Percentiles rank a stretch among this genome's conserved stretches.
Conservation (phyloP, 2,113 vertebrate genomes). For the Dromiciops gliroides region DNA sequence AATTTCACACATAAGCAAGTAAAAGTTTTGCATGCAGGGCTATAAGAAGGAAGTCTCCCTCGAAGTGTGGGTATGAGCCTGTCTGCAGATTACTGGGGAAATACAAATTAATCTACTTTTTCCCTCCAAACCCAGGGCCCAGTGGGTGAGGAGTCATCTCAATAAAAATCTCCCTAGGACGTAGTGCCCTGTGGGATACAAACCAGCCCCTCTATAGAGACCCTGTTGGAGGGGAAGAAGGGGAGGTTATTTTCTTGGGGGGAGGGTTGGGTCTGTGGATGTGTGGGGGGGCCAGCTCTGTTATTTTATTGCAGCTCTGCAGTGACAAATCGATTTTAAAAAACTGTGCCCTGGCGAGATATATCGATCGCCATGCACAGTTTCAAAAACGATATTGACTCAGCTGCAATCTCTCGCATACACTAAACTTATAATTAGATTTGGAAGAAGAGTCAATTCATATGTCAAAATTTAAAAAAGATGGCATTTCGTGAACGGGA, state of each 20-base stretch:
- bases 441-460: slow-evolving; percentile 62
- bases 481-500: background rate
- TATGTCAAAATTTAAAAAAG: slow-evolving; percentile 72
- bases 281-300: background rate
- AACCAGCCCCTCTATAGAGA: background rate
- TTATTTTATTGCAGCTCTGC: background rate
- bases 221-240: background rate
- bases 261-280: background rate
- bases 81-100: background rate
- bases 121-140: background rate
- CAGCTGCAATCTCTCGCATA: slow-evolving; percentile 12
- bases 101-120: background rate
- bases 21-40: background rate
- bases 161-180: background rate
- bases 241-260: background rate
- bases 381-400: slow-evolving; percentile 47
- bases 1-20: slow-evolving; percentile 28
- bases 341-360: slow-evolving; percentile 19
- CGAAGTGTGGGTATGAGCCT: background rate
- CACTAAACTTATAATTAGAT: slow-evolving; percentile 72
- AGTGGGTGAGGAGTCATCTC: background rate
- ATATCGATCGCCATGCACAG: slow-evolving; percentile 7
- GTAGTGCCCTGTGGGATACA: background rate
- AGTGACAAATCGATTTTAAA: slow-evolving; percentile 50
- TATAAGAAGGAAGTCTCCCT: slow-evolving; percentile 26